These are phyloP conservation scores for Uloborus plumipes DNA, from an alignment of 2,888 invertebrate species.

Conservation along the genomic window DNA sequence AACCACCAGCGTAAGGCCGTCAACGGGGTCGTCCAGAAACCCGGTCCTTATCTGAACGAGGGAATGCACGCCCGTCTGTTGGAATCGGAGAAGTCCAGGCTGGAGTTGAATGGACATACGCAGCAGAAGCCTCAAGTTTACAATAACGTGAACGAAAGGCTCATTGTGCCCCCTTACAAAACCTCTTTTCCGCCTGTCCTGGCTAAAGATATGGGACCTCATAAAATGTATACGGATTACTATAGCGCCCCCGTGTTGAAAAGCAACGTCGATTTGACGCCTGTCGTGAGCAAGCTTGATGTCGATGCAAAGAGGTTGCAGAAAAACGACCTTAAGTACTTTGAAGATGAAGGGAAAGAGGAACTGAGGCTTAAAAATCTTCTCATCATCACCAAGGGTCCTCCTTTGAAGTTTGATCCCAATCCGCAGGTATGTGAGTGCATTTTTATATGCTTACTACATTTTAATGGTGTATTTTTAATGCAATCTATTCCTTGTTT, in stretches of 20 bases:
- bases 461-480: too few relatives aligned
- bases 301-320: constrained; percentile 33
- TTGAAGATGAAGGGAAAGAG: constrained; percentile 59
- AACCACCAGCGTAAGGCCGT: constrained; percentile 34
- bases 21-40: constrained; percentile 47
- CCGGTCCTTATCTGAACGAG: constrained; percentile 31
- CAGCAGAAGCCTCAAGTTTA: background rate
- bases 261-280: constrained; percentile 22
- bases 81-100: constrained; percentile 51
- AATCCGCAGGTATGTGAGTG: constrained; percentile 63
- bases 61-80: constrained; percentile 62
- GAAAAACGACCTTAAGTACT: constrained; percentile 29
- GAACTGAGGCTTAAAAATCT: constrained; percentile 41
- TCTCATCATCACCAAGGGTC: constrained; percentile 69
- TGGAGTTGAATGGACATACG: constrained; percentile 41
- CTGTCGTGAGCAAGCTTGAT: constrained; percentile 57
- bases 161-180: constrained; percentile 4
- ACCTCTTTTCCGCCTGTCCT: constrained; percentile 6
- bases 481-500: too few relatives aligned
- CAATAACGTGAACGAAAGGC: background rate
- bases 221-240: constrained; percentile 30
- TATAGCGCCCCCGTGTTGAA: constrained; percentile 18
- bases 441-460: too few relatives aligned
- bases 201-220: constrained; percentile 18
- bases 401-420: constrained; percentile 69